Evolutionary conservation across 1,140 invertebrate genomes (phyloP), one percentile per base, ranked within the genome.

Genomic region (Lordiphosa collinella): DNA sequence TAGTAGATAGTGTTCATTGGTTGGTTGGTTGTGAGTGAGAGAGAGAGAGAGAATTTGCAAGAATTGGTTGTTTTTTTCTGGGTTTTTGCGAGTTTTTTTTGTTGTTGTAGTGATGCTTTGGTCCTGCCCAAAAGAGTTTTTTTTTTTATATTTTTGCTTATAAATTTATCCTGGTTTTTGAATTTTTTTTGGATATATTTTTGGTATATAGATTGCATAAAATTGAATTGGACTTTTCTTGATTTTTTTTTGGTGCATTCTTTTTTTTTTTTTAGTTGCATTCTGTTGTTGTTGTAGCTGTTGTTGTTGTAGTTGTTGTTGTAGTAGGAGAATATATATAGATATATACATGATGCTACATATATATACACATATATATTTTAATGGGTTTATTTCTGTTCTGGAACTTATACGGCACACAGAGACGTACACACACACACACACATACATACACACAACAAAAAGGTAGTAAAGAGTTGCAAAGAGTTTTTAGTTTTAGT

Each of bases 1-100:
- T 85, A 85, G 79, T 86, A 82, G 84, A 84, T 76, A 82, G 76
- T 82, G 78, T 84, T 82, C 66, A 40, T 59, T 68, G 41, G 44
- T 12, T 38, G 55, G 50, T 48, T 64, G 51, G 58, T 52, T 56
- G 36, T 56, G 44, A 60, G 34, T 59, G 41, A 48, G 41, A 55
- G 34, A 40, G 53, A 73, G 74, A 72, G 59, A 79, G 58, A 75
- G 65, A 78, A 50, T 58, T 70, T 72, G 63, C 59, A 59, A 66
- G 55, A 68, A 62, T 44, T 68, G 70, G 62, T 25, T 54, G 48
- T 60, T 67, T 75, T 72, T 72, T 52, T 52, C 60, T 54, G 47
- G 66, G 66, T 72, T 75, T 65, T 75, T 84, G 68, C 71, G 62
- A 84, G 64, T 79, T 84, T 86, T 64, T 53, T 51, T 67, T 71